Conservation (phyloP, 2,888 invertebrate genomes). For the Amblyteles armatorius region DNA sequence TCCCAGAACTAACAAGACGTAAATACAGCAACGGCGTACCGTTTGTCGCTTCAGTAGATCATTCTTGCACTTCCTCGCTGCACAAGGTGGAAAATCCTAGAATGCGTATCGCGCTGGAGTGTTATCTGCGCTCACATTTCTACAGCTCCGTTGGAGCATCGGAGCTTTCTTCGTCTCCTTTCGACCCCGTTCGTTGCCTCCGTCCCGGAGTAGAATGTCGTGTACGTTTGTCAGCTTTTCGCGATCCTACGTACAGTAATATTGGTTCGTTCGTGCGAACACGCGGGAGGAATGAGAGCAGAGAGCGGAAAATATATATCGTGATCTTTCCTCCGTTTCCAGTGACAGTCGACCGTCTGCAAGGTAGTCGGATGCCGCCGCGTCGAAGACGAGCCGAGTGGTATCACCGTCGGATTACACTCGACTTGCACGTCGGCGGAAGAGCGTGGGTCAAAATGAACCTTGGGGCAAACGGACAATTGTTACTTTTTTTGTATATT, state of each 20-base stretch:
- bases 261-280: constrained; percentile 24
- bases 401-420: neutral
- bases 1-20: constrained; percentile 14
- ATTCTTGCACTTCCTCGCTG: neutral
- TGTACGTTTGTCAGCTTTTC: constrained; percentile 23
- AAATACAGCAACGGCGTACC: neutral
- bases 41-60: constrained; percentile 1
- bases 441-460: neutral
- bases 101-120: neutral
- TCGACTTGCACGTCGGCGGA: neutral
- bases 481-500: neutral
- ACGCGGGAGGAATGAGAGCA: constrained; percentile 9
- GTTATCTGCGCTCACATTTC: constrained; percentile 11
- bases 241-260: constrained; percentile 27
- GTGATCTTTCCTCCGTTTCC: constrained; percentile 26
- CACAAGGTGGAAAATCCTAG: neutral
- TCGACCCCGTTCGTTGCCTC: neutral
- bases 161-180: neutral
- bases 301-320: constrained; percentile 30
- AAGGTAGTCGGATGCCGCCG: neutral
- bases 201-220: constrained; percentile 30
- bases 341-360: neutral
- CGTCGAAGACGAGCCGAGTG: constrained; percentile 3
- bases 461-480: neutral
- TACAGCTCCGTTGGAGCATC: neutral